These are phyloP conservation scores for Coracias cyanogaster DNA, from an alignment of 2,797 vertebrate species.

Conservation along the genomic window DNA sequence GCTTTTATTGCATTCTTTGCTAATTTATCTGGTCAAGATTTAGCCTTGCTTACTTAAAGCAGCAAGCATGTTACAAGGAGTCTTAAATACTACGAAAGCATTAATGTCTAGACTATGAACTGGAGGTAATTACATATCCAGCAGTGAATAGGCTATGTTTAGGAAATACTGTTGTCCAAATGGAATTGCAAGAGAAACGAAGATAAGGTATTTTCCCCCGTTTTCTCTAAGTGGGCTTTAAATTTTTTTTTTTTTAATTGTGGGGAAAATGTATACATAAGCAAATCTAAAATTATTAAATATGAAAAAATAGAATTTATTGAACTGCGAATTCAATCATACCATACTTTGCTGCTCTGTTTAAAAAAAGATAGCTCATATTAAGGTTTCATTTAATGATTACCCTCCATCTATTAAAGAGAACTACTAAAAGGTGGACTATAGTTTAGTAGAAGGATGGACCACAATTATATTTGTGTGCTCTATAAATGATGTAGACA, in stretches of 20 bases:
- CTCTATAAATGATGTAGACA: not conserved
- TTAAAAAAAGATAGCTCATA: not conserved
- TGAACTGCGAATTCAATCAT: not conserved
- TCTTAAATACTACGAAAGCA: conserved; percentile 99
- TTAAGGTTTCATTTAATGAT: not conserved
- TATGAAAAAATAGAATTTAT: not conserved
- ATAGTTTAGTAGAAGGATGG: not conserved
- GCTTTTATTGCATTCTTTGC: conserved; percentile 98
- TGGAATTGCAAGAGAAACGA: conserved; percentile 89
- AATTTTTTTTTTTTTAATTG: not conserved
- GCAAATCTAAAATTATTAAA: conserved; percentile 21
- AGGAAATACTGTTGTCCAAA: conserved; percentile 95
- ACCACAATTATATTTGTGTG: not conserved
- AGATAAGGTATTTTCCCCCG: conserved; percentile 85
- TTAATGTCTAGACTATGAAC: conserved; percentile 98
- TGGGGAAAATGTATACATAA: conserved; percentile 2
- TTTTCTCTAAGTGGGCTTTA: conserved; percentile 19
- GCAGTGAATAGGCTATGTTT: conserved; percentile 94
- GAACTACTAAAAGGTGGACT: not conserved
- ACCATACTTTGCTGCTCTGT: not conserved
- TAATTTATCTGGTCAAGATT: conserved; percentile 99
- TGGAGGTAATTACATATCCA: conserved; percentile 99
- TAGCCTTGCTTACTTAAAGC: conserved; percentile 90
- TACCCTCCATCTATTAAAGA: not conserved
- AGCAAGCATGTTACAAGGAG: conserved; percentile 91